Evolutionary conservation across 2,888 invertebrate genomes (phyloP).

Genomic region (Athalia circularis): DNA sequence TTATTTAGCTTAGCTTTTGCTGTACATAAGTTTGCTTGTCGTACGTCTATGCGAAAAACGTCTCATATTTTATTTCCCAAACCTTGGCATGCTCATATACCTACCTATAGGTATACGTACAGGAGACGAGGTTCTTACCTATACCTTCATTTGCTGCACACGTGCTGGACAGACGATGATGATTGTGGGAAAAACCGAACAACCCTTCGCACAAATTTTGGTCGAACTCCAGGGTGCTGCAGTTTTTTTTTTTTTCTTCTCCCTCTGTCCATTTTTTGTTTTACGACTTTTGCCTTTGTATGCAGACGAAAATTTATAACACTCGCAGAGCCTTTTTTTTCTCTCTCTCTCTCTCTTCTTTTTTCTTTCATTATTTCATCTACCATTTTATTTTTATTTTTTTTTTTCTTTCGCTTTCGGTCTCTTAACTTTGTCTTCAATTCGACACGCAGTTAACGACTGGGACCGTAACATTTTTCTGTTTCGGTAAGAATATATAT

Average conservation of each 20-base stretch:
- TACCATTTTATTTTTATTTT: neutral
- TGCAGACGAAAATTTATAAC: neutral
- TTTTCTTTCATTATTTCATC: neutral
- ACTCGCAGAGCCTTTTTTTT: neutral
- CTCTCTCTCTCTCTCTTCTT: neutral
- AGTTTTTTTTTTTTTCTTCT: constrained; percentile 15
- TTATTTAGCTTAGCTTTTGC: too few relatives aligned
- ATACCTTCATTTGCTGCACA: constrained; percentile 1
- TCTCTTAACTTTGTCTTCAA: constrained; percentile 25
- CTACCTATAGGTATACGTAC: neutral
- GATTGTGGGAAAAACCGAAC: constrained; percentile 28
- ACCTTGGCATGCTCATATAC: neutral
- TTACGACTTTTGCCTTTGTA: constrained; percentile 6
- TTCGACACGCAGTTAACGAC: constrained; percentile 39
- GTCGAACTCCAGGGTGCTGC: neutral
- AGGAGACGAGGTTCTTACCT: neutral
- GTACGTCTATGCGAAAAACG: too few relatives aligned
- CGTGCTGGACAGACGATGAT: constrained; percentile 29
- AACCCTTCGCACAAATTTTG: constrained; percentile 7
- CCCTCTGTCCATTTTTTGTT: neutral
- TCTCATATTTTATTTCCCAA: too few relatives aligned
- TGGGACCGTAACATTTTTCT: constrained; percentile 1
- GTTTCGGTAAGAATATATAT: constrained; percentile 6
- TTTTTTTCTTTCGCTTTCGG: constrained; percentile 1
- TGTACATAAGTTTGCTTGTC: too few relatives aligned